phyloP scores from a whole-genome alignment of 1,140 invertebrate genomes.

The Drosophila willistoni region DNA sequence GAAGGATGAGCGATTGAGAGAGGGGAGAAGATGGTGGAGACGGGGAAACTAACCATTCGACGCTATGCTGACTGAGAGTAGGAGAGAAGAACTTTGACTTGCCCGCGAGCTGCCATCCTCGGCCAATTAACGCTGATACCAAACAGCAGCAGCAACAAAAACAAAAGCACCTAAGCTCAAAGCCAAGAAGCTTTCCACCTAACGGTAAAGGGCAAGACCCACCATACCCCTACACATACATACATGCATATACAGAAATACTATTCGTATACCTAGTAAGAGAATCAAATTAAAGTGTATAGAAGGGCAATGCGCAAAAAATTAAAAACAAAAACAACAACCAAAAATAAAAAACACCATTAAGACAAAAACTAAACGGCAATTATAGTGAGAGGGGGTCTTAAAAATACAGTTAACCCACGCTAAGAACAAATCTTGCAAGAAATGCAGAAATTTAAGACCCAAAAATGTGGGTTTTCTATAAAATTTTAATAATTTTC shows the following conservation, averaged over 20 bases:
- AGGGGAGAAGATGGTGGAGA: not conserved
- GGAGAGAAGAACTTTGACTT: constrained; percentile 36
- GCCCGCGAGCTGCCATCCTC: constrained; percentile 3
- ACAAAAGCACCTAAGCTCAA: constrained; percentile 6
- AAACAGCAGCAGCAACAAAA: constrained; percentile 1
- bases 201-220: constrained; percentile 27
- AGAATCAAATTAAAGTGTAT: constrained; percentile 13
- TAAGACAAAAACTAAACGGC: constrained; percentile 6
- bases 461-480: too few relatives aligned
- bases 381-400: not conserved
- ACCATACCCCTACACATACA: not conserved
- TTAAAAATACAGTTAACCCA: not conserved
- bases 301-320: constrained; percentile 42
- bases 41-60: not conserved
- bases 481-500: too few relatives aligned
- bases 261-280: not conserved
- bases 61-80: not conserved
- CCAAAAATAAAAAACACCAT: not conserved
- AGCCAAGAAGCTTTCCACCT: constrained; percentile 6
- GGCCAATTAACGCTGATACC: constrained; percentile 7
- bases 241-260: not conserved
- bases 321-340: not conserved
- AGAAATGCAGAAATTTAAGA: too few relatives aligned
- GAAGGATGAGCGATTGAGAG: not conserved
- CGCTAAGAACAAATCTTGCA: not conserved